Evolutionary conservation across 2,888 invertebrate species (phyloP).

Genomic region (Chironomus riparius): DNA sequence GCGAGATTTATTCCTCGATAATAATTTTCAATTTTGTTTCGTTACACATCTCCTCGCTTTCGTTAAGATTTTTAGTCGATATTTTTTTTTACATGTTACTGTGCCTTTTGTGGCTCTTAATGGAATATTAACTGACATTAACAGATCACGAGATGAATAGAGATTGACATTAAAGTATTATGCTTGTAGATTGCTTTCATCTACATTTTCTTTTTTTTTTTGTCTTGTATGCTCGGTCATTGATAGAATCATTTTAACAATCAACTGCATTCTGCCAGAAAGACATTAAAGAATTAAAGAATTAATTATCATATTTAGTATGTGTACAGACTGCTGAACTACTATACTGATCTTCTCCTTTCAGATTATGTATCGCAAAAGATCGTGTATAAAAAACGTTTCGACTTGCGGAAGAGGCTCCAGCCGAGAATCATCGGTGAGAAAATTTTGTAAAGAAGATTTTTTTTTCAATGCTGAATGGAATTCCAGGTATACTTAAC

Average conservation of each 20-base stretch:
- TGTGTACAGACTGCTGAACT: neutral
- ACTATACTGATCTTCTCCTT: neutral
- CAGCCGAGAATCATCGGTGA: too few species aligned
- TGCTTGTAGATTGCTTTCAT: slow-evolving; percentile 12
- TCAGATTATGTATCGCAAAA: too few species aligned
- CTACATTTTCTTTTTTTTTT: neutral
- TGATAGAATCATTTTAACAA: slow-evolving; percentile 12
- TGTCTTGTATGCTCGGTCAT: neutral
- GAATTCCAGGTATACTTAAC: too few species aligned
- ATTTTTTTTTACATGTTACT: neutral
- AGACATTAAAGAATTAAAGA: slow-evolving; percentile 23
- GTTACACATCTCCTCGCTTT: neutral
- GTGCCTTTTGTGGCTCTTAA: slow-evolving; percentile 13
- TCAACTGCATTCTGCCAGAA: slow-evolving; percentile 19
- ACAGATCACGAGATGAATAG: slow-evolving; percentile 27
- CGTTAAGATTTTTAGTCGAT: neutral
- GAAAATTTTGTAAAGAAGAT: too few species aligned
- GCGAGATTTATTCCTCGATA: slow-evolving; percentile 20
- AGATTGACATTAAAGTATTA: slow-evolving; percentile 27
- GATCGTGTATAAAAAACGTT: too few species aligned
- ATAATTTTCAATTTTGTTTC: slow-evolving; percentile 7
- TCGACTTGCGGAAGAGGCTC: too few species aligned
- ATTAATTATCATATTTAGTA: slow-evolving; percentile 14
- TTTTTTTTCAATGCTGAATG: too few species aligned
- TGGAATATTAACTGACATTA: slow-evolving; percentile 27